Evolutionary conservation across 2,888 invertebrate genomes (phyloP), one percentile per base, ranked within the genome.

Genomic region (Caenorhabditis sp.): DNA sequence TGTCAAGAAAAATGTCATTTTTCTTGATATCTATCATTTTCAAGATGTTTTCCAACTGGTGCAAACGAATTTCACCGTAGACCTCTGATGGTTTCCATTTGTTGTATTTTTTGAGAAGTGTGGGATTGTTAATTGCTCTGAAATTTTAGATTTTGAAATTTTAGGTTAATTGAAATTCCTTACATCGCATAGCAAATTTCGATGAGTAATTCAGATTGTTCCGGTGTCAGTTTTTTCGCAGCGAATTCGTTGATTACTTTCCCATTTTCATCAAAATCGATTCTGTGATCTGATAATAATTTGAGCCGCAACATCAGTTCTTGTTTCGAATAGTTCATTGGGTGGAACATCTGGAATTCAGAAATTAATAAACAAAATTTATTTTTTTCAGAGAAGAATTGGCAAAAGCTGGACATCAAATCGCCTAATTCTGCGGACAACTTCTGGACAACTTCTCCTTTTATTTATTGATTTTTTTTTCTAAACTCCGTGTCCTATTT

Each of bases 311-410:
- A 10, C 14, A 3, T 17, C 8, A 43, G 43, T 14, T 43, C 43
- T 17, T 17, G 43, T 10, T 43, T 43, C 3, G 43, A 43, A 43
- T 17, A 43, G 3, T 3, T 14, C 10, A 43, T 43, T 43, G 43
- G 43, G 17, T 43, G 43, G 17, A 43, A 43, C 43, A 43, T 43
- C 31, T 31, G 31, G 10, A 31, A 31, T 7, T 31, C 31, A 26
- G 26, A 27, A 27, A 56, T n/a, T n/a, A n/a, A n/a, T n/a, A n/a
- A n/a, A n/a, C n/a, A 26, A 53, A 53, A 23, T 21, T 53, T 5
- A 50, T 36, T 58, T 52, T 59, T 73, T 77, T 38, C 68, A 77
- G 77, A 26, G 81, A 81, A 50, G 81, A 81, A 43, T 68, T 81
- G 50, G 66, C 75, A 60, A 79, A 78, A 67, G 69, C 64, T 56